phyloP scores from a whole-genome alignment of 2,888 invertebrate genomes.

The Catocala nupta region DNA sequence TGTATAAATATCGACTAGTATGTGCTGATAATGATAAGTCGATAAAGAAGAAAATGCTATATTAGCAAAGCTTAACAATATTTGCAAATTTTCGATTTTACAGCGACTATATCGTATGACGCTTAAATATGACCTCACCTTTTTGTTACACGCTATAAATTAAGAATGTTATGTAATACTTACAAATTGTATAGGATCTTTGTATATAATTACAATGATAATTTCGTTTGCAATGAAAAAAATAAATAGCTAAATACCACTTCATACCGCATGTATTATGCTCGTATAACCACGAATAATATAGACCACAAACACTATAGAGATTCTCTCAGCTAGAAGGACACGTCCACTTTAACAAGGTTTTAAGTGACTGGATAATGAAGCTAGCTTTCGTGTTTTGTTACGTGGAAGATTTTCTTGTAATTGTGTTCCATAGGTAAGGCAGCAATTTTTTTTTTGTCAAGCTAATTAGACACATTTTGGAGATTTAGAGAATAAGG shows the following conservation, averaged over 20 bases:
- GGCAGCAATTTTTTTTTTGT: no score
- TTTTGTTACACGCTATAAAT: no score
- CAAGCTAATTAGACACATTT: no score
- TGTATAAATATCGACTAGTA: no score
- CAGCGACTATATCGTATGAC: no score
- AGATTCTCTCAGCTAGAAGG: slow-evolving; percentile 44
- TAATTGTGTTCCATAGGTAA: not conserved
- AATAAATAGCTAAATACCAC: slow-evolving; percentile 46
- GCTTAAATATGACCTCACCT: no score
- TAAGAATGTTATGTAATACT: no score
- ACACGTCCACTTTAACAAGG: slow-evolving; percentile 50
- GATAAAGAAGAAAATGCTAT: no score
- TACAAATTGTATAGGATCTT: not conserved
- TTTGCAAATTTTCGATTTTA: no score
- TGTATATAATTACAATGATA: slow-evolving; percentile 37
- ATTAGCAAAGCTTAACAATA: no score
- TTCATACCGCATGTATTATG: slow-evolving; percentile 18
- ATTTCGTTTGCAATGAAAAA: slow-evolving; percentile 43
- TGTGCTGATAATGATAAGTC: no score
- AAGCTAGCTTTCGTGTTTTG: slow-evolving; percentile 47
- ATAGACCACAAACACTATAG: slow-evolving; percentile 51
- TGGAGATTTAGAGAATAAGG: no score
- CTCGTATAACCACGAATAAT: slow-evolving; percentile 46
- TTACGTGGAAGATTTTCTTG: slow-evolving; percentile 22
- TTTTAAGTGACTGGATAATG: slow-evolving; percentile 51